A percentile compares a stretch with the other conserved stretches of the same genome.
phyloP scores from a whole-genome alignment of 2,888 invertebrate species.

The Archips crataeganus region DNA sequence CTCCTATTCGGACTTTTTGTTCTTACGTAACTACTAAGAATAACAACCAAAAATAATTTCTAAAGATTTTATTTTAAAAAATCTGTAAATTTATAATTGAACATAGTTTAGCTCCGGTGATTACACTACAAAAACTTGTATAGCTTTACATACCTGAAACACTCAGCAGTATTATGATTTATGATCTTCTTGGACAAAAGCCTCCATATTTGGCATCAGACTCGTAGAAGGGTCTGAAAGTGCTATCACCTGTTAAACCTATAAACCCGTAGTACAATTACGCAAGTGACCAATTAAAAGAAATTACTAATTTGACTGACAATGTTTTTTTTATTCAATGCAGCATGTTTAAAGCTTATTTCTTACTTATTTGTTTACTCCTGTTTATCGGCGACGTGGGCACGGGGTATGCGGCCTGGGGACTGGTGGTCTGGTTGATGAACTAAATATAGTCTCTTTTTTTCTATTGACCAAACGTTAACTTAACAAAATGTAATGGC shows the following conservation, averaged over 20 bases:
- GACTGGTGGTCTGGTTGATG: not conserved
- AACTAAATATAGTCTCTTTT: not conserved
- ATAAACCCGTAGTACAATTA: conserved; percentile 26
- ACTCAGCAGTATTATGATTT: not conserved
- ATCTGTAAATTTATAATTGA: conserved; percentile 9
- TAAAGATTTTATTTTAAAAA: not conserved
- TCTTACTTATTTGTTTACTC: conserved; percentile 67
- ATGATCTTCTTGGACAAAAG: not conserved
- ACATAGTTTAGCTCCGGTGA: conserved; percentile 10
- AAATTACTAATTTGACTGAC: conserved; percentile 40
- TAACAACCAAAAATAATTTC: not conserved
- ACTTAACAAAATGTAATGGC: conserved; percentile 11
- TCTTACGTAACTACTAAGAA: conserved; percentile 1
- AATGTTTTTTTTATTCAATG: conserved; percentile 62
- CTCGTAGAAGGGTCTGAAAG: not conserved
- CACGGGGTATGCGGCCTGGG: conserved; percentile 50
- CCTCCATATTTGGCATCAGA: not conserved
- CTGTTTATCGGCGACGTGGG: conserved; percentile 67
- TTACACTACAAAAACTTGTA: not conserved
- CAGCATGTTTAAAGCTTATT: conserved; percentile 78
- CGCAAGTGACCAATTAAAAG: conserved; percentile 31
- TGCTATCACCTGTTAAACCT: conserved; percentile 14
- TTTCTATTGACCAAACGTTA: not conserved
- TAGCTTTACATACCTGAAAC: not conserved
- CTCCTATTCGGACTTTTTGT: conserved; percentile 5